Percentiles rank a stretch among this genome's conserved stretches.
Evolutionary conservation across 2,888 invertebrate genomes (phyloP).

Genomic region (Morpho achilles): DNA sequence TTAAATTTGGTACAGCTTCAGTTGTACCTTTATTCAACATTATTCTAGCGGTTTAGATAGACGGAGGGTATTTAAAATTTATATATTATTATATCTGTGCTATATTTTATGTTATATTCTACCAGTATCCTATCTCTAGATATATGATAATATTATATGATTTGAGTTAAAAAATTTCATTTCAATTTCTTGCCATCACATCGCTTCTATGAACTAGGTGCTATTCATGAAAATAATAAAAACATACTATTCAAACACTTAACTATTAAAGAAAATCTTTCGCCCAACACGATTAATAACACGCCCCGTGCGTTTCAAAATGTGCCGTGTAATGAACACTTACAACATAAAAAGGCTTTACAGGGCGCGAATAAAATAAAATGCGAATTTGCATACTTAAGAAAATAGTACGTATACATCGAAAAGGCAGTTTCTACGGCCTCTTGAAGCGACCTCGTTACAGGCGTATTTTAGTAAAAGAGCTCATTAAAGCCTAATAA

Average conservation of each 20-base stretch:
- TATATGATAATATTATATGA: too few relatives aligned
- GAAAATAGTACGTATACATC: conserved; percentile 18
- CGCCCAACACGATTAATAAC: conserved; percentile 14
- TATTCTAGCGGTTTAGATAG: too few relatives aligned
- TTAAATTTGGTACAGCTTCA: too few relatives aligned
- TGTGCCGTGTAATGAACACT: conserved; percentile 22
- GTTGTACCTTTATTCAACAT: too few relatives aligned
- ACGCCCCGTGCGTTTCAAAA: conserved; percentile 16
- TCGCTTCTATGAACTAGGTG: background rate
- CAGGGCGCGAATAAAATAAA: conserved; percentile 22
- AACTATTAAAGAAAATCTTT: conserved; percentile 13
- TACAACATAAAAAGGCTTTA: conserved; percentile 17
- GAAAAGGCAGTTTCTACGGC: conserved; percentile 10
- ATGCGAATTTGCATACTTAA: conserved; percentile 16
- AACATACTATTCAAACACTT: conserved; percentile 3
- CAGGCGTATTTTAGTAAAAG: conserved; percentile 2
- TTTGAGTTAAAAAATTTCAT: too few relatives aligned
- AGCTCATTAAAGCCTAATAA: too few relatives aligned
- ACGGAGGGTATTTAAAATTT: too few relatives aligned
- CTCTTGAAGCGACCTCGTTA: conserved; percentile 7
- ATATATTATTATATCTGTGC: too few relatives aligned
- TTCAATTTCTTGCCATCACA: too few relatives aligned
- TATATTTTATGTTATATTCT: too few relatives aligned
- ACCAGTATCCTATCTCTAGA: too few relatives aligned
- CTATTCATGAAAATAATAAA: conserved; percentile 3